A percentile compares a stretch with the other conserved stretches of the same genome.
Evolutionary conservation across 2,888 invertebrate species (phyloP).

Genomic region (Drosophila picticornis): DNA sequence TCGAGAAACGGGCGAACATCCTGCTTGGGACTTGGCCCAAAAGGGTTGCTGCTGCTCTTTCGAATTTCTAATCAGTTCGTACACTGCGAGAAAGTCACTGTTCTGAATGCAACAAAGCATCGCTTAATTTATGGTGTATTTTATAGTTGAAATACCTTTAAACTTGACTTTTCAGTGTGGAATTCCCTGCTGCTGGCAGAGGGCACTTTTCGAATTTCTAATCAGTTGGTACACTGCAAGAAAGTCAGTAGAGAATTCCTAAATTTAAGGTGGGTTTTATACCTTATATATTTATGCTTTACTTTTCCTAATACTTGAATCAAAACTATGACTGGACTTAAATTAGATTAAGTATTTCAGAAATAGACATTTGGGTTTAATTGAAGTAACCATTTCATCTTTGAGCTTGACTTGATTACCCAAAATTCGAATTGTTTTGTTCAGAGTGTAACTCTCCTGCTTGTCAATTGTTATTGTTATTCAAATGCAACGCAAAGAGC

Average conservation of each 20-base stretch:
- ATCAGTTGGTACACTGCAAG: conserved; percentile 14
- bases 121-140: background rate
- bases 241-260: background rate
- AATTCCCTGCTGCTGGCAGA: background rate
- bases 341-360: background rate
- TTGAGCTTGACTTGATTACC: background rate
- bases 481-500: conserved; percentile 56
- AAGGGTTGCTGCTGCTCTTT: conserved; percentile 40
- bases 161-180: background rate
- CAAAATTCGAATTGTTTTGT: background rate
- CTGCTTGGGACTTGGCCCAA: conserved; percentile 44
- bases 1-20: conserved; percentile 40
- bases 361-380: background rate
- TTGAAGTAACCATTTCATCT: background rate
- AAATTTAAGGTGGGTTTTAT: background rate
- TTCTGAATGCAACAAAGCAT: background rate
- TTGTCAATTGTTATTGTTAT: conserved; percentile 65
- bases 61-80: conserved; percentile 3
- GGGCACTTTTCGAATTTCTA: conserved; percentile 29
- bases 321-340: background rate
- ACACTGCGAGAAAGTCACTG: conserved; percentile 6
- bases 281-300: background rate
- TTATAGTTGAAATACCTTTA: background rate
- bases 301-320: background rate
- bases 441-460: background rate